A percentile compares a stretch with the other conserved stretches of the same genome.
Evolutionary conservation across 2,888 invertebrate genomes (phyloP).

Genomic region (Dusona sp.): DNA sequence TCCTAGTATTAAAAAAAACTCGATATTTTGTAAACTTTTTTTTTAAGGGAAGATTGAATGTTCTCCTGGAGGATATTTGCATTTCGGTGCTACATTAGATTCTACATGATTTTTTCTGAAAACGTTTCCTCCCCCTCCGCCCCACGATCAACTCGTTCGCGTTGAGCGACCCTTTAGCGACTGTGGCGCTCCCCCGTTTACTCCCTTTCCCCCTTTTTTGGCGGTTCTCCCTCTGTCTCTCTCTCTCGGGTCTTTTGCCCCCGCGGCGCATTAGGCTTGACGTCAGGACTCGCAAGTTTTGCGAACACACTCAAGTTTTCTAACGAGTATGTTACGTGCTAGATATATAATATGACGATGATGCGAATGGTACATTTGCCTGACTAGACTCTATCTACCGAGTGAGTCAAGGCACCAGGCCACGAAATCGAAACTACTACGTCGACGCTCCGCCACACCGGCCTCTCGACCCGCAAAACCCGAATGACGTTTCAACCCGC

Average conservation of each 20-base stretch:
- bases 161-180: slow-evolving; percentile 63
- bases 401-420: slow-evolving; percentile 15
- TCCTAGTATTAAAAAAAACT: not conserved
- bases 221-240: not conserved
- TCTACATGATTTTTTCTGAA: slow-evolving; percentile 37
- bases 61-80: not conserved
- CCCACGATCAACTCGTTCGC: slow-evolving; percentile 54
- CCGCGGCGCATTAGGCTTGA: slow-evolving; percentile 50
- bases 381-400: slow-evolving; percentile 16
- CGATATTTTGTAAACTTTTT: not conserved
- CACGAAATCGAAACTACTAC: slow-evolving; percentile 56
- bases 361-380: slow-evolving; percentile 13
- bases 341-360: not conserved
- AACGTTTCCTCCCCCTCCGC: slow-evolving; percentile 61
- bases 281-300: slow-evolving; percentile 46
- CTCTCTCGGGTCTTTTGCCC: slow-evolving; percentile 8
- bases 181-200: slow-evolving; percentile 9
- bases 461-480: slow-evolving; percentile 15
- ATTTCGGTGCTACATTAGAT: not conserved
- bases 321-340: slow-evolving; percentile 31
- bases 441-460: slow-evolving; percentile 20
- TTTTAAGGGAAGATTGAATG: not conserved
- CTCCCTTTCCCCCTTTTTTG: not conserved
- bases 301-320: slow-evolving; percentile 26
- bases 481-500: slow-evolving; percentile 28